A percentile compares a stretch with the other conserved stretches of the same genome.
phyloP scores from a whole-genome alignment of 2,888 invertebrate genomes.

The Hypsopygia costalis region DNA sequence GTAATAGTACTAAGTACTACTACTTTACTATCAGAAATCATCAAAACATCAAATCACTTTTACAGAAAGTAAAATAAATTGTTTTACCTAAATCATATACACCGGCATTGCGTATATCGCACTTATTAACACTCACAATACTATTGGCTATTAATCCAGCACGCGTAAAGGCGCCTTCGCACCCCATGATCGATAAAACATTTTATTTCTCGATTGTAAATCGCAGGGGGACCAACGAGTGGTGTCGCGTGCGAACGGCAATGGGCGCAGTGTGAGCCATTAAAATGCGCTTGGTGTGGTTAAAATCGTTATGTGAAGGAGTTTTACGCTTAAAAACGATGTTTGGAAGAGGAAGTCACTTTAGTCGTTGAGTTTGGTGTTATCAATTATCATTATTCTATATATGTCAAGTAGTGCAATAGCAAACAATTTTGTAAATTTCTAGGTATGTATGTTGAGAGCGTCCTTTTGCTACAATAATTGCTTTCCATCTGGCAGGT shows the following conservation, averaged over 20 bases:
- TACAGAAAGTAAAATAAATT: no score
- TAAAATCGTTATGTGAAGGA: conserved; percentile 3
- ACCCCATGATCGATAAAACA: conserved; percentile 52
- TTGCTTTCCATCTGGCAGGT: no score
- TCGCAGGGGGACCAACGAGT: conserved; percentile 56
- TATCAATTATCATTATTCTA: no score
- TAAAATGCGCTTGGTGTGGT: conserved; percentile 2
- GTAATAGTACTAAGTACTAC: no score
- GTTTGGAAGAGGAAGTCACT: background rate
- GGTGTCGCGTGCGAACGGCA: conserved; percentile 67
- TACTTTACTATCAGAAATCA: no score
- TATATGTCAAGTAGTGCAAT: no score
- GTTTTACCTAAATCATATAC: no score
- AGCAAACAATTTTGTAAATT: no score
- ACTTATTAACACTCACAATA: background rate
- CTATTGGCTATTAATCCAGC: background rate
- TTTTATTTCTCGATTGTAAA: conserved; percentile 62
- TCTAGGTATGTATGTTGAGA: no score
- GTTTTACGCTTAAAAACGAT: background rate
- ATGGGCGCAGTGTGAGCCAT: conserved; percentile 19
- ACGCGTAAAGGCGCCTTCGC: conserved; percentile 13
- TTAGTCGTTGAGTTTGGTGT: no score
- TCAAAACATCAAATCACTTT: no score
- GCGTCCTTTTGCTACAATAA: no score
- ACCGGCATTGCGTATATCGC: background rate